These are phyloP conservation scores for Drosophila recens DNA, from an alignment of 2,888 invertebrate genomes.

Conservation along the genomic window DNA sequence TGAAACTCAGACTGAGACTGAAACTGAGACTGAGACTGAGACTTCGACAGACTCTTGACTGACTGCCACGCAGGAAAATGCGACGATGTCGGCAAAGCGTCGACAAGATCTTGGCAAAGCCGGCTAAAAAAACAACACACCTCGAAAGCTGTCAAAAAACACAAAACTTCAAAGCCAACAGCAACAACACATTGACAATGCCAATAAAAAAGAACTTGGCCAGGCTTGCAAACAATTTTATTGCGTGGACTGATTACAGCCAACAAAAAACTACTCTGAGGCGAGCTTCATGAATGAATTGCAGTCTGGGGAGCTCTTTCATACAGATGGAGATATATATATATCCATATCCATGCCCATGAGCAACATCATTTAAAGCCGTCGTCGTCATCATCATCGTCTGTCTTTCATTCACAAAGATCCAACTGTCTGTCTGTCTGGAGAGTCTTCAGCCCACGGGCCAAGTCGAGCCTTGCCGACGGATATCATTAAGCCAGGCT, in stretches of 20 bases:
- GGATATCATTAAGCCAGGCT: slow-evolving; percentile 81
- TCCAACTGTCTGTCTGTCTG: slow-evolving; percentile 24
- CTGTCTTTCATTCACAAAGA: slow-evolving; percentile 61
- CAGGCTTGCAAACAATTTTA: slow-evolving; percentile 76
- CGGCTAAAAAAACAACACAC: slow-evolving; percentile 73
- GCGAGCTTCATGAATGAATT: slow-evolving; percentile 77
- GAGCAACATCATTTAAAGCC: slow-evolving; percentile 57
- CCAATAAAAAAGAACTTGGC: slow-evolving; percentile 66
- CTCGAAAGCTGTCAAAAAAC: slow-evolving; percentile 78
- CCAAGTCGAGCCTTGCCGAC: slow-evolving; percentile 39
- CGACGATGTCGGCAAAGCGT: slow-evolving; percentile 72
- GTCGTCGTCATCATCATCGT: slow-evolving; percentile 36
- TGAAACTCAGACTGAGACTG: slow-evolving; percentile 24
- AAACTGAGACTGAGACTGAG: neutral
- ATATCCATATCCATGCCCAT: slow-evolving; percentile 33
- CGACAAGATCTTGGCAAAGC: slow-evolving; percentile 72
- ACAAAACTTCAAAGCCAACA: slow-evolving; percentile 54
- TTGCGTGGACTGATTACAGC: slow-evolving; percentile 82
- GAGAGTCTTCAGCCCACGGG: slow-evolving; percentile 54
- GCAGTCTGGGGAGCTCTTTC: slow-evolving; percentile 26
- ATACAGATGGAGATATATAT: no score
- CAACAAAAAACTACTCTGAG: slow-evolving; percentile 42
- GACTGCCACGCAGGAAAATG: slow-evolving; percentile 80
- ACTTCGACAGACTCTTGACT: slow-evolving; percentile 64
- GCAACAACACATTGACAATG: slow-evolving; percentile 48